Base-by-base conservation (phyloP, 2,888 invertebrate genomes). In the Tenthredo amoena region DNA sequence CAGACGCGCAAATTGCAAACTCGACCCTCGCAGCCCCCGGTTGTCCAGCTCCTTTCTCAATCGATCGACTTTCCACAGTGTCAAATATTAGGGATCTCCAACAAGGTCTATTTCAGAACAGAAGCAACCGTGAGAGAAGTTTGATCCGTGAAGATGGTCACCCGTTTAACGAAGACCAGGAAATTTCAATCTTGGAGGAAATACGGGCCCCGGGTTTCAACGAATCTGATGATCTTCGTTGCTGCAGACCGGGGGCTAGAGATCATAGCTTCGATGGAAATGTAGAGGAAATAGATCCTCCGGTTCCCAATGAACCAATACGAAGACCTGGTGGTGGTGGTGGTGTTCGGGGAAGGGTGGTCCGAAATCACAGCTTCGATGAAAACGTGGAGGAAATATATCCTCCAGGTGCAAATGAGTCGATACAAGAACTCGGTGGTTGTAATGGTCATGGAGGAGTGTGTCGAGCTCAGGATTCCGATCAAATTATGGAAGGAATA, bases 131-230 rank as follows among this genome's bases (percentile, higher is more conserved):
- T 0, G 77, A 31, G 0, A 47, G 50, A 55, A 31, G 34, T 31
- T 21, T 37, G 3, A 9, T 40, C n/a, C 18, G 58, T 0, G 58
- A 40, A 40, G 15, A 34, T 21, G 21, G 58, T 21, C 58, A 21
- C 21, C 31, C 26, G 40, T 40, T 62, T 10, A 26, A 81, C 55
- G 34, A 55, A 26, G 55, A 58, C 21, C 50, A 47, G 58, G 50
- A 50, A 15, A 15, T 81, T 81, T 81, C 81, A 15, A 50, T 81
- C n/a, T 3, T 81, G 12, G 37, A 62, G 58, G 43, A 43, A 43
- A 74, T 74, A 21, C 21, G 12, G 7, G 40, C 72, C 21, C 72
- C 43, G n/a, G 12, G 2, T 43, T 18, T 31, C 10, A 40, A 43
- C 40, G 21, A 9, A 43, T 21, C 72, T 37, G 21, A n/a, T 21